Base-by-base conservation (phyloP, 2,113 vertebrate genomes). In the Oreotrochilus melanogaster region DNA sequence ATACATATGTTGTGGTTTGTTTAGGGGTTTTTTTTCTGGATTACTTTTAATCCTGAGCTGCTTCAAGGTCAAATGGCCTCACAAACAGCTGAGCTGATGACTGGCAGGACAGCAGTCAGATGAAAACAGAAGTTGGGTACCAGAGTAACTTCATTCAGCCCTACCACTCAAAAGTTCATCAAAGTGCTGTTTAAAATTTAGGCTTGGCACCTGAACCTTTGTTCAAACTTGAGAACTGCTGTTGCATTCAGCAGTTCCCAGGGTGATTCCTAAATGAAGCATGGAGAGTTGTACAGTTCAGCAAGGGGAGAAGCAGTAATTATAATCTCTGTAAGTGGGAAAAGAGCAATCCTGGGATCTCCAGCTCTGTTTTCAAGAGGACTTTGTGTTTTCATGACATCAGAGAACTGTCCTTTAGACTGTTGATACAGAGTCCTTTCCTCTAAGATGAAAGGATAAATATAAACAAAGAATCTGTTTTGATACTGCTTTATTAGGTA, bases 401-500 rank as follows among this genome's bases (percentile, higher is more conserved):
- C 0, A 6, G 67, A 76, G 81, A 88, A 62, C 22, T 60, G 43
- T 21, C 81, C 65, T 66, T 60, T 30, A 67, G 64, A 31, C 43
- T 71, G 79, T 92, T 96, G 71, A 58, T 72, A 56, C 18, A 65
- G 30, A 81, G 48, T 62, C 23, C 31, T 50, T 70, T 82, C 33
- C 67, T 92, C 33, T 21, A 30, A 88, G 82, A 94, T 71, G 47
- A 96, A 94, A 96, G 48, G n/a, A 92, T 64, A 69, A 76, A 64
- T 73, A 56, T 62, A 92, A 95, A 80, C 76, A 86, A 30, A 62
- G 76, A 53, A 45, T 75, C 62, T 83, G 39, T 19, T 82, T 76
- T 82, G 85, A 71, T 86, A 25, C 22, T 89, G 64, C 72, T 91
- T 95, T 95, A 97, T 96, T 82, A 93, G 75, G 54, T 86, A 73